phyloP scores from a whole-genome alignment of 1,140 invertebrate genomes.

The Melitaea cinxia region DNA sequence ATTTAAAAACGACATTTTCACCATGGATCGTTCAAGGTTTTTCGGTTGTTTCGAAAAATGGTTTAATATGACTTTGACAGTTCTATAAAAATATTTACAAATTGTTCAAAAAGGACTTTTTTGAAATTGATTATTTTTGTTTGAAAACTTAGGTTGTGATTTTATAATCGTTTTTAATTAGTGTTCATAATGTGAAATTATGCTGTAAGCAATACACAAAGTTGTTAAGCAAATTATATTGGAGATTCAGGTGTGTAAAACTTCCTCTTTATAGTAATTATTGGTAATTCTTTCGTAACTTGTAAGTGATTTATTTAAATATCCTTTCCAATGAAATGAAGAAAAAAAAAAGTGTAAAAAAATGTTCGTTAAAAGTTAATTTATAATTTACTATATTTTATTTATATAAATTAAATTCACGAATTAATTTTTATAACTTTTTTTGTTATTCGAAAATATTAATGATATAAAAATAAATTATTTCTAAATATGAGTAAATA shows the following conservation, averaged over 20 bases:
- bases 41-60: conserved; percentile 21
- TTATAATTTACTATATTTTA: no score
- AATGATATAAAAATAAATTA: no score
- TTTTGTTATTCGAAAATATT: no score
- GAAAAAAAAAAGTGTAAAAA: neutral
- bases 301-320: neutral
- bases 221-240: conserved; percentile 6
- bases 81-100: conserved; percentile 69
- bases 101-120: conserved; percentile 36
- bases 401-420: no score
- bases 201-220: conserved; percentile 1
- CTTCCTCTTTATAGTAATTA: conserved; percentile 16
- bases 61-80: conserved; percentile 61
- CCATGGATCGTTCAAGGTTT: conserved; percentile 22
- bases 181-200: conserved; percentile 13
- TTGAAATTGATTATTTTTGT: conserved; percentile 7
- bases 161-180: conserved; percentile 6
- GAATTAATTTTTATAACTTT: no score
- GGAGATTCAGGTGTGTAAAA: conserved; percentile 17
- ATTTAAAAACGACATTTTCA: conserved; percentile 14
- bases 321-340: neutral
- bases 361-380: neutral
- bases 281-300: conserved; percentile 11
- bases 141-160: conserved; percentile 10
- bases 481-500: no score